Base-by-base conservation (phyloP, 2,888 invertebrate species). In the Cacoxenus indagator region DNA sequence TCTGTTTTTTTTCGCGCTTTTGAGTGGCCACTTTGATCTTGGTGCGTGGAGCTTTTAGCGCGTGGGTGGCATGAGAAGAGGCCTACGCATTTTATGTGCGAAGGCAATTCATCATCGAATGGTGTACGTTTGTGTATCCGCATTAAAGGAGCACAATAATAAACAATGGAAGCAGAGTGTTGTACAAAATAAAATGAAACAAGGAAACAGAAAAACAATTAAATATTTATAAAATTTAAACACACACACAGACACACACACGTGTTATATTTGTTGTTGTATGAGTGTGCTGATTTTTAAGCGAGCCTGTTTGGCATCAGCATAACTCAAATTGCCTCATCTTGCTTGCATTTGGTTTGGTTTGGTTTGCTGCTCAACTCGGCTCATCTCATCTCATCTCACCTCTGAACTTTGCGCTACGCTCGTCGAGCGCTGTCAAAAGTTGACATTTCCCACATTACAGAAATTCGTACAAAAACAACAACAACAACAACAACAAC, bases 381-480 rank as follows among this genome's bases (percentile, higher is more conserved):
- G 37, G 5, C 31, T 31, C 31, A 31, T 31, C 31, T 31, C 37
- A 14, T 37, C 37, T 2, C 37, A 37, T 2, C 37, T 37, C 14
- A 37, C 8, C 9, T 37, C 14, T 2, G 1, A 26, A 27, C 27
- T 37, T 19, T 61, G 19, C 27, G 45, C 11, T 43, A 51, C 22
- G 51, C 51, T 22, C 67, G 69, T 70, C 74, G 74, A 73, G 70
- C 76, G 72, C 84, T 84, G 84, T 84, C 84, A 85, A 79, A 81
- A 74, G 78, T 78, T 85, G 85, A 85, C 84, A 85, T 84, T 84
- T 85, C 84, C 84, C 84, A 85, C 84, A 85, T 85, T 85, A 85
- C 77, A 77, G 76, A 66, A 68, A 73, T 74, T 72, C 65, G 72
- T 69, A 64, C 61, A n/a, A n/a, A n/a, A n/a, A n/a, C n/a, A n/a